Conservation (phyloP, 2,113 vertebrate species). For the Stomatorhinus ivindoensis region DNA sequence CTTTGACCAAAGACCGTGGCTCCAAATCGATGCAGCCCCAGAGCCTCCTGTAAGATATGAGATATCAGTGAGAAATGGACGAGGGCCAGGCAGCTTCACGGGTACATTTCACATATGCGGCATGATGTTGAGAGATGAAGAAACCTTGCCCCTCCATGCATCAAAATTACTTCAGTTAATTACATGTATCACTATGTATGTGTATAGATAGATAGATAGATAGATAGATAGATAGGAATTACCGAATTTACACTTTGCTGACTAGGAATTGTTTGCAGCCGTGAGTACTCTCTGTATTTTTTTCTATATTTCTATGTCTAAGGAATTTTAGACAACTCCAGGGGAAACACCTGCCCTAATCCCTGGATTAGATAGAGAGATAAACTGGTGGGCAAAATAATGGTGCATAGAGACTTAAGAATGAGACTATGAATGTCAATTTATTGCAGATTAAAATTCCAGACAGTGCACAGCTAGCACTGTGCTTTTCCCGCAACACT, state of each 20-base stretch:
- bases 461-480: background rate
- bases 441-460: background rate
- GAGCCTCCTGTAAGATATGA: conserved; percentile 4
- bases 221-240: background rate
- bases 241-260: background rate
- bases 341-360: background rate
- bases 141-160: background rate
- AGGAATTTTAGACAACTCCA: background rate
- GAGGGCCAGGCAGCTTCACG: background rate
- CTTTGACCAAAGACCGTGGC: conserved; percentile 18
- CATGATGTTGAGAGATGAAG: background rate
- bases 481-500: background rate
- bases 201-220: background rate
- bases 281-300: background rate
- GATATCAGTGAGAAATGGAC: conserved; percentile 5
- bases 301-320: too few species aligned
- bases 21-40: conserved; percentile 7
- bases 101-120: conserved; percentile 5
- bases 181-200: background rate
- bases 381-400: background rate
- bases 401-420: background rate
- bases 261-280: background rate
- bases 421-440: background rate
- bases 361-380: background rate
- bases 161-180: background rate